These are phyloP conservation scores for Tapirus indicus DNA, from an alignment of 2,797 vertebrate species.

Conservation along the genomic window DNA sequence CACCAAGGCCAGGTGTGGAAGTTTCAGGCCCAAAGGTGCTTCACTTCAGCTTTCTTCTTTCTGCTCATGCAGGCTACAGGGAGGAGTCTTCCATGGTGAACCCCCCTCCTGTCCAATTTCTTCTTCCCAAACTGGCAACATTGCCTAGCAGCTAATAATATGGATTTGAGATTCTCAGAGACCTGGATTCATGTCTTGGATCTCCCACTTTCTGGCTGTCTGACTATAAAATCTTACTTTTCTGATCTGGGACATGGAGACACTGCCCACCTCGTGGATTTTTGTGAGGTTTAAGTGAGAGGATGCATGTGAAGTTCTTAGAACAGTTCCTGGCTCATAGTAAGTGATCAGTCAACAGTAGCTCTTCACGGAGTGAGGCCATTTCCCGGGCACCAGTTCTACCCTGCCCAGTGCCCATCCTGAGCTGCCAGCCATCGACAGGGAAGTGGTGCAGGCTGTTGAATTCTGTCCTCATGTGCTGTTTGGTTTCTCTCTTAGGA, in stretches of 20 bases:
- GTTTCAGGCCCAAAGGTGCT: background rate
- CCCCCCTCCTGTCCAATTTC: background rate
- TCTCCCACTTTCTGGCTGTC: background rate
- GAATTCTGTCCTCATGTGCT: conserved; percentile 31
- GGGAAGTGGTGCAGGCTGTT: background rate
- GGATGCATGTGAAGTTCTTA: fast-evolving
- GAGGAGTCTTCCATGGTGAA: background rate
- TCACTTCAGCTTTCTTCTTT: background rate
- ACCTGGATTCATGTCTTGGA: background rate
- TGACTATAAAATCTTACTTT: background rate
- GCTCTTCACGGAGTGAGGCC: background rate
- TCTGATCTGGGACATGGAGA: background rate
- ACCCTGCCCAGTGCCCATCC: fast-evolving
- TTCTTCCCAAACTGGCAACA: background rate
- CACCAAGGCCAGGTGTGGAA: background rate
- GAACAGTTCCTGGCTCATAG: background rate
- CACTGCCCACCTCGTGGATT: background rate
- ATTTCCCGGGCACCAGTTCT: background rate
- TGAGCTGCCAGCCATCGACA: fast-evolving
- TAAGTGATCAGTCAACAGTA: fast-evolving
- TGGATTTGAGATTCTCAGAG: background rate
- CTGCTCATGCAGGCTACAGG: background rate
- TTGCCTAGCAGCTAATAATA: background rate
- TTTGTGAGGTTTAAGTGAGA: background rate
- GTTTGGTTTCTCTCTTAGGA: conserved; percentile 89